phyloP scores from a whole-genome alignment of 2,888 invertebrate genomes.

The Sycophila texana region DNA sequence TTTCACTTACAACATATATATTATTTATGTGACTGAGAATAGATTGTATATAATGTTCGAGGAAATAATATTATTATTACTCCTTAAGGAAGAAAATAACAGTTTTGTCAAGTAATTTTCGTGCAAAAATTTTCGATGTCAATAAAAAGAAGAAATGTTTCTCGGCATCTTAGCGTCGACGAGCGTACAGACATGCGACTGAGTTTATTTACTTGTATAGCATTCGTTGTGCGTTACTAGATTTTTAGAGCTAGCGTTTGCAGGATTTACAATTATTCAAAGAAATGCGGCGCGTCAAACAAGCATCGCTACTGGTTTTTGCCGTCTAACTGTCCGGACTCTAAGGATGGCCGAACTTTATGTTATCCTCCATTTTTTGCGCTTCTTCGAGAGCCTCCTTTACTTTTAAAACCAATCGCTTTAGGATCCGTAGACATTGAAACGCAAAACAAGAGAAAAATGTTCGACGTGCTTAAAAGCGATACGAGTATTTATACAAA shows the following conservation, averaged over 20 bases:
- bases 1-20: constrained; percentile 16
- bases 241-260: constrained; percentile 30
- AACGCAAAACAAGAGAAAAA: not conserved
- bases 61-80: not conserved
- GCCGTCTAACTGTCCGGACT: constrained; percentile 6
- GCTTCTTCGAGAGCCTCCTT: not conserved
- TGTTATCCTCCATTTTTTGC: not conserved
- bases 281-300: constrained; percentile 4
- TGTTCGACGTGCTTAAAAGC: constrained; percentile 7
- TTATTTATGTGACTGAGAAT: constrained; percentile 17
- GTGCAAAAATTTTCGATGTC: not conserved
- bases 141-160: not conserved
- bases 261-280: constrained; percentile 11
- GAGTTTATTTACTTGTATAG: constrained; percentile 46
- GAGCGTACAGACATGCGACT: constrained; percentile 19
- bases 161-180: constrained; percentile 20
- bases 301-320: not conserved
- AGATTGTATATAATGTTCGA: constrained; percentile 26
- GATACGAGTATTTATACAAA: constrained; percentile 16
- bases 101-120: not conserved
- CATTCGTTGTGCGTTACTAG: constrained; percentile 37
- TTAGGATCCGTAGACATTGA: constrained; percentile 13
- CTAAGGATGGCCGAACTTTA: not conserved
- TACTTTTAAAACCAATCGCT: not conserved
- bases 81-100: not conserved